Base-by-base conservation (phyloP, 2,113 vertebrate genomes). In the Indicator maculatus region DNA sequence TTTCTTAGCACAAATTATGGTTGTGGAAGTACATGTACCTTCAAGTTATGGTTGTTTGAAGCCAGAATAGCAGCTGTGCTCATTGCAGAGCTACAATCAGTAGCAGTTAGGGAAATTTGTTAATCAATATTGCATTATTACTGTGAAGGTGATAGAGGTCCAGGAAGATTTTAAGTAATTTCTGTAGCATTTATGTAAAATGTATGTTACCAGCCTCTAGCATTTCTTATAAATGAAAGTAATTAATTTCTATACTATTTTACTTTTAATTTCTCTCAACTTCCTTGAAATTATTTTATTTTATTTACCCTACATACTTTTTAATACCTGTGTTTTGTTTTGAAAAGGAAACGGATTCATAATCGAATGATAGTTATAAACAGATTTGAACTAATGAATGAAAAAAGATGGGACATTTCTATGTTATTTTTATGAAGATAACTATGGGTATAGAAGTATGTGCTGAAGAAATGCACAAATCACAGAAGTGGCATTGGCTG, bases 171-270 rank as follows among this genome's bases (percentile, higher is more conserved):
- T 94, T 83, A 67, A 71, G 56, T 60, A 74, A 45, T 92, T 91
- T 85, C 56, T 52, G 36, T 76, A 70, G 63, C n/a, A 30, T 87
- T 94, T 87, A 41, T 84, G 55, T 70, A 59, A 95, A 82, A 72
- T 38, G 2, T 27, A 8, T 82, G 15, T 82, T 85, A 64, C 18
- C 20, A 44, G 11, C 64, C 63, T 84, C 16, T 61, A 70, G 39
- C 16, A 16, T 65, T 78, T 93, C 78, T 81, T 86, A 23, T 39
- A 88, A 84, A 53, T 78, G 21, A 39, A 84, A 65, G 36, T 47
- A 60, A 72, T 82, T 65, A 45, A 44, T 16, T 12, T 19, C 28
- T 59, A 2, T 70, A 45, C 36, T 87, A 9, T 76, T 88, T 88
- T 81, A 60, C 28, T 77, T 81, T 21, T 79, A 33, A 61, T 52